phyloP scores from a whole-genome alignment of 2,888 invertebrate genomes.

The Phengaris alcon region DNA sequence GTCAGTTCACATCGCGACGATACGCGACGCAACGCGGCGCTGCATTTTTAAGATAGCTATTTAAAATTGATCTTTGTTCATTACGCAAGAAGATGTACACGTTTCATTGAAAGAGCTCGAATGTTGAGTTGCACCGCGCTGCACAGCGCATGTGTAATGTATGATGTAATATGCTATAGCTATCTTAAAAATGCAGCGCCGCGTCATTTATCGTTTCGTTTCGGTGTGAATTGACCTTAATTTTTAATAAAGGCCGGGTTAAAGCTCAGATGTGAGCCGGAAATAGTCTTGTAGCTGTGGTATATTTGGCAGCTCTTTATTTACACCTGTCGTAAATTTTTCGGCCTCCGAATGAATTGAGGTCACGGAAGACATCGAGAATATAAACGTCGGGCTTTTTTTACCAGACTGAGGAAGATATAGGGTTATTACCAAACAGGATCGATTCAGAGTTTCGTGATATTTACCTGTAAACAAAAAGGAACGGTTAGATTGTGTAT shows the following conservation, averaged over 20 bases:
- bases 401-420: constrained; percentile 21
- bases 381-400: constrained; percentile 22
- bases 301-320: constrained; percentile 60
- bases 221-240: no score
- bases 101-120: no score
- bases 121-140: no score
- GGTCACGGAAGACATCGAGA: constrained; percentile 34
- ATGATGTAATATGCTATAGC: no score
- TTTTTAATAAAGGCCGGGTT: neutral
- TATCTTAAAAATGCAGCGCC: no score
- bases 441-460: neutral
- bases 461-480: constrained; percentile 30
- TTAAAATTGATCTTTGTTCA: no score
- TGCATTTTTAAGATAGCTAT: no score
- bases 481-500: constrained; percentile 21
- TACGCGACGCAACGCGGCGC: no score
- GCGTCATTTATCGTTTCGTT: no score
- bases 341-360: constrained; percentile 44
- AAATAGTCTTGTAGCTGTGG: constrained; percentile 40
- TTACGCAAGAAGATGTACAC: no score
- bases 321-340: constrained; percentile 63
- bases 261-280: constrained; percentile 1
- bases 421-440: constrained; percentile 15
- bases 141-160: no score
- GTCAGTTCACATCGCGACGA: no score